Conservation (phyloP, 2,113 vertebrate species). For the Marmota monax region DNA sequence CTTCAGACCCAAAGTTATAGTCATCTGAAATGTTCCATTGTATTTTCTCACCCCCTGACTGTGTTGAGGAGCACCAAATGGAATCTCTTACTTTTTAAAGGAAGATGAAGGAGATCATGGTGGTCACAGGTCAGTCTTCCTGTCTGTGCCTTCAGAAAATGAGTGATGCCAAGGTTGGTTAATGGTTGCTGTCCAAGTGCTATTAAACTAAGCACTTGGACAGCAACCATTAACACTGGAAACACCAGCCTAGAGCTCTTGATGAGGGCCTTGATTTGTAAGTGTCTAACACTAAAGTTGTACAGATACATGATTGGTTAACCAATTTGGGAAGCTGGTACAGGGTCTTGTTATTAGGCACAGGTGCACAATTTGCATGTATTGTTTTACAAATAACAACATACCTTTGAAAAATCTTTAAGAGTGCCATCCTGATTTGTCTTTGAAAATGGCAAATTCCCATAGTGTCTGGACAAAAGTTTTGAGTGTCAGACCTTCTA, state of each 20-base stretch:
- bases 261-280: background rate
- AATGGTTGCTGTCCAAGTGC: background rate
- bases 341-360: background rate
- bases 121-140: background rate
- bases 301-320: background rate
- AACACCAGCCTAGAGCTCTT: background rate
- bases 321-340: background rate
- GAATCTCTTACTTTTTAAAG: background rate
- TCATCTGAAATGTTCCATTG: background rate
- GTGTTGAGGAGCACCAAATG: background rate
- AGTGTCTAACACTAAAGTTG: background rate
- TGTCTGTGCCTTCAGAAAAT: slow-evolving; percentile 2
- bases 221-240: background rate
- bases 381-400: background rate
- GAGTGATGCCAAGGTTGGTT: background rate
- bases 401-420: background rate
- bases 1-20: background rate
- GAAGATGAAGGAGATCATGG: background rate
- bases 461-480: background rate
- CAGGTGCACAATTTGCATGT: background rate
- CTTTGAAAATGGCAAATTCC: background rate
- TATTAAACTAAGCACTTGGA: background rate
- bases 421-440: background rate
- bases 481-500: background rate
- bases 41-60: background rate